phyloP scores from a whole-genome alignment of 1,140 invertebrate species.

The Caenorhabditis briggsae region DNA sequence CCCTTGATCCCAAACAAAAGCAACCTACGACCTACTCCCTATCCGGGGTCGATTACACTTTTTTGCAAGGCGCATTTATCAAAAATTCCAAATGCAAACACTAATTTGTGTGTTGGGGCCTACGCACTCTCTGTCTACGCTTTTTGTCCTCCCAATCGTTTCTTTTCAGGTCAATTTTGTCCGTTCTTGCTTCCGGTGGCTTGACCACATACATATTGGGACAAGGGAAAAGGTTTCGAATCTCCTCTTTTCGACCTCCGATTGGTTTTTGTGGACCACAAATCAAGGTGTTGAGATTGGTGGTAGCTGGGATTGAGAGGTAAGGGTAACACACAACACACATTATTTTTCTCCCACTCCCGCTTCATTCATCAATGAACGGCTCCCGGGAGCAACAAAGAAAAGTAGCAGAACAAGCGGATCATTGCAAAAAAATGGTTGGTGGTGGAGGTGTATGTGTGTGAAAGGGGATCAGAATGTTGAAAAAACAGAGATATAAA shows the following conservation, averaged over 20 bases:
- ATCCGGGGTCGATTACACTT: slow-evolving; percentile 14
- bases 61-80: slow-evolving; percentile 30
- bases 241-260: neutral
- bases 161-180: slow-evolving; percentile 43
- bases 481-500: slow-evolving; percentile 47
- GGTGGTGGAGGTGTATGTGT: neutral
- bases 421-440: slow-evolving; percentile 26
- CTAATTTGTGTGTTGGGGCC: slow-evolving; percentile 39
- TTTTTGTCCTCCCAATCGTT: neutral
- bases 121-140: neutral
- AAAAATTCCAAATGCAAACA: slow-evolving; percentile 52
- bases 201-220: slow-evolving; percentile 21
- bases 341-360: slow-evolving; percentile 27
- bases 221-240: neutral
- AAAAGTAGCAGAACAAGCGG: slow-evolving; percentile 44
- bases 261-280: slow-evolving; percentile 25
- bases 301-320: neutral
- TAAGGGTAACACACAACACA: slow-evolving; percentile 32
- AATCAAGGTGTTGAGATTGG: neutral
- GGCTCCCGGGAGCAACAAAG: slow-evolving; percentile 6
- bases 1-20: neutral
- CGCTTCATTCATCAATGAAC: slow-evolving; percentile 47
- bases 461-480: neutral
- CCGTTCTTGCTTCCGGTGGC: slow-evolving; percentile 12
- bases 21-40: neutral